These are phyloP conservation scores for Sebastes aleutianus DNA, from an alignment of 2,797 vertebrate genomes.

Conservation along the genomic window DNA sequence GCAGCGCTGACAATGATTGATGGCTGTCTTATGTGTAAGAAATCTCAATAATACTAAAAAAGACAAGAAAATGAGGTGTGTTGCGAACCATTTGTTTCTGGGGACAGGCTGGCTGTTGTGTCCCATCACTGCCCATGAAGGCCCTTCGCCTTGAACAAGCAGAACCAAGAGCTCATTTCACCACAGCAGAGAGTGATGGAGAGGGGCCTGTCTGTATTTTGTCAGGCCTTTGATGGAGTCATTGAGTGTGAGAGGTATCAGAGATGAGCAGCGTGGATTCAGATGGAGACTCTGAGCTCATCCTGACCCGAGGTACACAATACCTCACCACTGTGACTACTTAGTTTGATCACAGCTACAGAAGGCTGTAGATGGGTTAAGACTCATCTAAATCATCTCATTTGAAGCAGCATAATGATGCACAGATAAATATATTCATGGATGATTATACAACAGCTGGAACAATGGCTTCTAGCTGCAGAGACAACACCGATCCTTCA, in stretches of 20 bases:
- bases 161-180: constrained; percentile 82
- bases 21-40: constrained; percentile 57
- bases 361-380: neutral
- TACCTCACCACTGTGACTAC: constrained; percentile 13
- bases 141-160: constrained; percentile 58
- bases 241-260: constrained; percentile 73
- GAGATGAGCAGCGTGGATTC: constrained; percentile 41
- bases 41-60: constrained; percentile 72
- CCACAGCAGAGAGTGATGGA: constrained; percentile 81
- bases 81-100: constrained; percentile 70
- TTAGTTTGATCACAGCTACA: constrained; percentile 22
- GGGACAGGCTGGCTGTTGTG: constrained; percentile 50
- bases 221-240: constrained; percentile 83
- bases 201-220: constrained; percentile 66
- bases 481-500: neutral
- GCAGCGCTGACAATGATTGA: constrained; percentile 57
- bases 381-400: neutral
- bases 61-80: constrained; percentile 72
- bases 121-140: constrained; percentile 61
- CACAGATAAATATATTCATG: constrained; percentile 2
- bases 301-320: constrained; percentile 6
- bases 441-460: neutral
- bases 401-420: constrained; percentile 3
- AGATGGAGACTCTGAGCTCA: constrained; percentile 26
- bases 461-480: neutral